Conservation (phyloP, 2,888 invertebrate genomes). For the Cecidostiba fungosa region DNA sequence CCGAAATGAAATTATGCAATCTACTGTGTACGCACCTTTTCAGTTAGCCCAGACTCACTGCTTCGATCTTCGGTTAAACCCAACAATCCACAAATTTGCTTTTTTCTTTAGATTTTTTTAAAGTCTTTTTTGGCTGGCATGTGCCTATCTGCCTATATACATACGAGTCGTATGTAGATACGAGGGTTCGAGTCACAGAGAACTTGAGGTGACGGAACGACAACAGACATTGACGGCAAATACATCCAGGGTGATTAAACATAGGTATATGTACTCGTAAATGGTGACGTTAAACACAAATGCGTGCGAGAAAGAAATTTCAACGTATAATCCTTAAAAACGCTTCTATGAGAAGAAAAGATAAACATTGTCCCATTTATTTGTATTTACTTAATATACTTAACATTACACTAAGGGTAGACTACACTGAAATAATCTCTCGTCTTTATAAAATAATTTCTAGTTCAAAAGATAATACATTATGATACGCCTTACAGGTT, state of each 20-base stretch:
- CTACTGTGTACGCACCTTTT: constrained; percentile 65
- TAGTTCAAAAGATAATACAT: background rate
- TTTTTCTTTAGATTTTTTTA: constrained; percentile 37
- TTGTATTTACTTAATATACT: constrained; percentile 27
- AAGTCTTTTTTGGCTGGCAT: constrained; percentile 24
- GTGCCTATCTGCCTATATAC: background rate
- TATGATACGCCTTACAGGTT: background rate
- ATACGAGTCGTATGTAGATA: no score
- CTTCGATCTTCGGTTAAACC: constrained; percentile 60
- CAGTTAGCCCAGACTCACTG: constrained; percentile 63
- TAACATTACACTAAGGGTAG: constrained; percentile 38
- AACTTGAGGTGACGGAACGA: constrained; percentile 71
- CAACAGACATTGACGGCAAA: constrained; percentile 68
- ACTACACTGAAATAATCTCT: constrained; percentile 59
- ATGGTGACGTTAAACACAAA: constrained; percentile 70
- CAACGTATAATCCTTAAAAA: background rate
- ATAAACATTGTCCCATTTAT: constrained; percentile 44
- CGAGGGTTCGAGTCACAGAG: constrained; percentile 70
- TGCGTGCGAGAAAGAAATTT: constrained; percentile 69
- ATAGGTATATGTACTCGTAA: constrained; percentile 42
- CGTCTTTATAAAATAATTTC: background rate
- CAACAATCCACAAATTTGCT: constrained; percentile 54
- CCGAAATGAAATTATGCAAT: constrained; percentile 60
- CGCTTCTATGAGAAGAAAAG: background rate
- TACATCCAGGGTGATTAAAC: constrained; percentile 70